Evolutionary conservation across 2,888 invertebrate species (phyloP), one percentile per base, ranked within the genome.

Genomic region (Proisotoma minuta): DNA sequence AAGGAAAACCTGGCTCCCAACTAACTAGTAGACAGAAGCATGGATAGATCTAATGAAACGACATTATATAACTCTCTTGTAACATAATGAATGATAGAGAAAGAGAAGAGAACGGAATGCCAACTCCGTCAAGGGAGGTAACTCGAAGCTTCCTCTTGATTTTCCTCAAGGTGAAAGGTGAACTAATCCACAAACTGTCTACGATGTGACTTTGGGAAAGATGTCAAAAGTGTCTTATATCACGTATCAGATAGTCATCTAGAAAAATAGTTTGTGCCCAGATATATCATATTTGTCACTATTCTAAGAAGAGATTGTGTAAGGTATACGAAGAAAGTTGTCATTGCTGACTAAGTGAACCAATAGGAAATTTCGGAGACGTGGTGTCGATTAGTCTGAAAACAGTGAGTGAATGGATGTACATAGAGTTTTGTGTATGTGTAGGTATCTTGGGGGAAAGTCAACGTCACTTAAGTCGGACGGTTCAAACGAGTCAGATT

Each of bases 401-500:
- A n/a, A n/a, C n/a, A n/a, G n/a, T n/a, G n/a, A n/a, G n/a, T n/a
- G n/a, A n/a, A n/a, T n/a, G n/a, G n/a, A n/a, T n/a, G n/a, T n/a
- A n/a, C n/a, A n/a, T n/a, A n/a, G n/a, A n/a, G n/a, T n/a, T n/a
- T n/a, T n/a, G n/a, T n/a, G n/a, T n/a, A n/a, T n/a, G n/a, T n/a
- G n/a, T n/a, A n/a, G n/a, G n/a, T n/a, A n/a, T n/a, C n/a, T n/a
- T n/a, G n/a, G n/a, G n/a, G 15, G 34, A 15, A 10, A 34, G 34
- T 10, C 34, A 34, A 10, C 15, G 34, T 52, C 28, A 52, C 52
- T 52, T 28, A 27, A 52, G 26, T 52, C 28, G 18, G 52, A 24
- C 43, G 26, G 56, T 34, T 49, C 48, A 47, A 60, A 60, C 56
- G 60, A 54, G 53, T 26, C 29, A 60, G 54, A 60, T 60, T 60